These are phyloP conservation scores for Drosophila acutilabella DNA, from an alignment of 2,888 invertebrate genomes.

Conservation along the genomic window DNA sequence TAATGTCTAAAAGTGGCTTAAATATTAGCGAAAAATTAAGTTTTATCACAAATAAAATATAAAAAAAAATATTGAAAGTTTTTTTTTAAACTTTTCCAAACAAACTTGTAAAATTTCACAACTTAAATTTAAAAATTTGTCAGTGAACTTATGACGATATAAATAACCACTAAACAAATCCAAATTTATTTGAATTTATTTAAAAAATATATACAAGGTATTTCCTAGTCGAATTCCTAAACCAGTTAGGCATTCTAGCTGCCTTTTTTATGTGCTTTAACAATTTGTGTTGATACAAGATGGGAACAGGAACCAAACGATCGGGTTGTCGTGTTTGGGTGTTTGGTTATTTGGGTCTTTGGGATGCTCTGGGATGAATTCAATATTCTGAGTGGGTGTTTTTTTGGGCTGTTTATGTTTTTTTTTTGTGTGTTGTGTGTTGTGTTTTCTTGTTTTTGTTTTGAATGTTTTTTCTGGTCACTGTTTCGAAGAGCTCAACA, in stretches of 20 bases:
- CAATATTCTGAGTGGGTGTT: background rate
- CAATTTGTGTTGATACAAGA: constrained; percentile 28
- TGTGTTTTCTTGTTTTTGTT: constrained; percentile 12
- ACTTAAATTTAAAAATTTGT: no score
- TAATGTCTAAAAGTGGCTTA: no score
- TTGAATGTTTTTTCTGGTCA: constrained; percentile 8
- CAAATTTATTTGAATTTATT: no score
- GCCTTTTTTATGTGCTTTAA: constrained; percentile 6
- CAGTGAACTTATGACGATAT: no score
- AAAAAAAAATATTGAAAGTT: no score
- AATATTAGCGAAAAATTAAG: no score
- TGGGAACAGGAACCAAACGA: constrained; percentile 13
- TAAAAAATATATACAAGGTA: background rate
- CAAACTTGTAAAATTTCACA: no score
- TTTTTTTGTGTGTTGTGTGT: background rate
- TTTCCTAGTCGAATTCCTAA: background rate
- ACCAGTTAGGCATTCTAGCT: background rate
- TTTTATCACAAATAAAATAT: no score
- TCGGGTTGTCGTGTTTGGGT: constrained; percentile 11
- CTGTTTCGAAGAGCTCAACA: constrained; percentile 23
- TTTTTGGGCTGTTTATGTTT: background rate
- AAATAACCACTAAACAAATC: no score
- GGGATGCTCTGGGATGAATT: constrained; percentile 1
- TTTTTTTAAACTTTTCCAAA: no score
- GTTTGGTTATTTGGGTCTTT: constrained; percentile 2